Evolutionary conservation across 92 coral and sea anemone species (phyloP).

Genomic region (Phenganax marumi): DNA sequence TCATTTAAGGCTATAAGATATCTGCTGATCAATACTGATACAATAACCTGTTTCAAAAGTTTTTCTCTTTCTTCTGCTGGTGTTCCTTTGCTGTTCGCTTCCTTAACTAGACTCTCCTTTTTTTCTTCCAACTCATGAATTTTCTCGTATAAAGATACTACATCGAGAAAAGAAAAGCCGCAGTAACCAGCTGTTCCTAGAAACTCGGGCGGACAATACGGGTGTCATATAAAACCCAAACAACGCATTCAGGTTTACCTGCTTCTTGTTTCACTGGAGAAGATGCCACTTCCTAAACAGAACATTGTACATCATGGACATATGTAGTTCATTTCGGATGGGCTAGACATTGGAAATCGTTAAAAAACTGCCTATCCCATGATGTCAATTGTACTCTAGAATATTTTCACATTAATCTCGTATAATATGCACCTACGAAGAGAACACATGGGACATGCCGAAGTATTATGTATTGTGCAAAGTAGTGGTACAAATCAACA

Average conservation of each 20-base stretch:
- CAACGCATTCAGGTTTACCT: conserved; percentile 46
- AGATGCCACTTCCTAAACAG: conserved; percentile 79
- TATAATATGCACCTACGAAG: too few species aligned
- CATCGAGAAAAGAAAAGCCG: not conserved
- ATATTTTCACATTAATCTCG: too few species aligned
- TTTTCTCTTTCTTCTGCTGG: conserved; percentile 98
- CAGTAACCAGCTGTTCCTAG: not conserved
- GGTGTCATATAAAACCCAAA: not conserved
- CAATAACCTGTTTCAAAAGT: conserved; percentile 87
- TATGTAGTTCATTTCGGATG: too few species aligned
- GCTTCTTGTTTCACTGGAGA: conserved; percentile 99
- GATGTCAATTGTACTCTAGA: too few species aligned
- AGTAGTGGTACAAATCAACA: not conserved
- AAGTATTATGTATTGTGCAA: not conserved
- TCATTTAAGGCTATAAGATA: too few species aligned
- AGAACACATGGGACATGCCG: too few species aligned
- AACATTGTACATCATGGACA: not conserved
- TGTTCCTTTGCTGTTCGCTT: conserved; percentile 86
- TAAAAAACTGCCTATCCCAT: too few species aligned
- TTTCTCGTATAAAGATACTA: conserved; percentile 87
- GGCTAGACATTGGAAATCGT: too few species aligned
- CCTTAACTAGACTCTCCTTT: conserved; percentile 84
- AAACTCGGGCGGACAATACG: too few species aligned
- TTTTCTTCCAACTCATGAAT: conserved; percentile 88
- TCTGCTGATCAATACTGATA: too few species aligned